Percentiles rank a stretch among this genome's conserved stretches.
Evolutionary conservation across 2,888 invertebrate species (phyloP).

Genomic region (Isoperla grammatica): DNA sequence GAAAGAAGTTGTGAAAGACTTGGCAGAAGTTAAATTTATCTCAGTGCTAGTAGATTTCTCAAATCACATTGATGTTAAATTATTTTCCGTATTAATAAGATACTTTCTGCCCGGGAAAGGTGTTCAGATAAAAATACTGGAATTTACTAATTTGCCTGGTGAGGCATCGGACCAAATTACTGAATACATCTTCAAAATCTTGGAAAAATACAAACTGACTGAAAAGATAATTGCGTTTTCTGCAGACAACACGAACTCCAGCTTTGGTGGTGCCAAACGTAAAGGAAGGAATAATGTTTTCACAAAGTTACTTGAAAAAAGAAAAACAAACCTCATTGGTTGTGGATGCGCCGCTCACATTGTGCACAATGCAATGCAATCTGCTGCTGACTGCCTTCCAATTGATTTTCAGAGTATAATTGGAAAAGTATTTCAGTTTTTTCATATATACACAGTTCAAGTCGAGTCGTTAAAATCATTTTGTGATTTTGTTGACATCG

Average conservation of each 20-base stretch:
- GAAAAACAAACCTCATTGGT: slow-evolving; percentile 29
- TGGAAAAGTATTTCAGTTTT: slow-evolving; percentile 38
- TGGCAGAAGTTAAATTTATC: background rate
- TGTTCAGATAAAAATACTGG: slow-evolving; percentile 13
- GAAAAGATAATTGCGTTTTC: slow-evolving; percentile 39
- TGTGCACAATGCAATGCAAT: slow-evolving; percentile 37
- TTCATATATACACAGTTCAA: slow-evolving; percentile 32
- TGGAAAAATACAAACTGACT: slow-evolving; percentile 3
- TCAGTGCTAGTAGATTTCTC: slow-evolving; percentile 2
- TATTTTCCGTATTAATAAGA: slow-evolving; percentile 1
- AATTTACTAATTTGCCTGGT: slow-evolving; percentile 10
- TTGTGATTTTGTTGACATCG: slow-evolving; percentile 36
- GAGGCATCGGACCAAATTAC: slow-evolving; percentile 7
- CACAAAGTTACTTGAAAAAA: slow-evolving; percentile 27
- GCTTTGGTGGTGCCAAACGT: slow-evolving; percentile 29
- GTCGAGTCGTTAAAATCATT: slow-evolving; percentile 36
- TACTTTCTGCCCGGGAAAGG: slow-evolving; percentile 10
- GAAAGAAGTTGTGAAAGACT: background rate
- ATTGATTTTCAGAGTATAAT: slow-evolving; percentile 38
- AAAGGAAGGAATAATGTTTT: slow-evolving; percentile 33
- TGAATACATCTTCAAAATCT: slow-evolving; percentile 4
- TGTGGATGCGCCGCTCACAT: slow-evolving; percentile 39
- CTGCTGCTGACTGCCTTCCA: slow-evolving; percentile 36
- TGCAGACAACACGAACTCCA: slow-evolving; percentile 40
- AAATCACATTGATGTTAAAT: slow-evolving; percentile 16